Evolutionary conservation across 2,113 vertebrate species (phyloP).

Genomic region (Pandion haliaetus): DNA sequence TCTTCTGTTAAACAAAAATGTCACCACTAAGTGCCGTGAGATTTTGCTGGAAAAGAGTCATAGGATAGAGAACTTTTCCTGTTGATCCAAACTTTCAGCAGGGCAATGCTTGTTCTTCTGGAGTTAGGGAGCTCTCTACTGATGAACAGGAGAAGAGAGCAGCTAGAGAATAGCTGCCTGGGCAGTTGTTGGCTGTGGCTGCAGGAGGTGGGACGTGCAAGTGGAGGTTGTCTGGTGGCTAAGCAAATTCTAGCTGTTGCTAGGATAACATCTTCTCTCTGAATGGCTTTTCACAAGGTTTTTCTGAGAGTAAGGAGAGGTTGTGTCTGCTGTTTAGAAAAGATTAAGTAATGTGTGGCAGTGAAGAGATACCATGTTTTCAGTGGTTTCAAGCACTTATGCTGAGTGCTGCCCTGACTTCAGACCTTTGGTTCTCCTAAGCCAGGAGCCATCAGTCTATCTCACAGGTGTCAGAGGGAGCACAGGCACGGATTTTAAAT

Average conservation of each 20-base stretch:
- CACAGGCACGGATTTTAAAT: background rate
- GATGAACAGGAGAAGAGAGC: background rate
- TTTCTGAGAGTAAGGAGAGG: background rate
- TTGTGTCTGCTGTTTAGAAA: background rate
- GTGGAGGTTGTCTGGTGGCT: background rate
- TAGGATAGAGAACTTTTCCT: background rate
- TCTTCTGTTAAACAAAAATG: background rate
- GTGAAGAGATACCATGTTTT: background rate
- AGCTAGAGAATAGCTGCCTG: background rate
- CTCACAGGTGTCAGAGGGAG: background rate
- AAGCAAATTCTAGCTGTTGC: background rate
- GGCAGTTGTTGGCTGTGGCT: background rate
- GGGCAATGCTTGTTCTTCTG: background rate
- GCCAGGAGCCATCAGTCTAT: background rate
- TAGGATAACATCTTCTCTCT: background rate
- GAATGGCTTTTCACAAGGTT: background rate
- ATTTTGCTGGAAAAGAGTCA: background rate
- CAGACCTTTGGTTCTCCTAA: background rate
- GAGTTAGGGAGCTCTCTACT: background rate
- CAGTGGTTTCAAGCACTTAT: background rate
- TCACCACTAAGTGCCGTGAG: background rate
- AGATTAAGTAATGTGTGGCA: background rate
- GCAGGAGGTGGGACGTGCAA: background rate
- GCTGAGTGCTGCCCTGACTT: background rate
- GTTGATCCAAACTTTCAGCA: background rate